Conservation (phyloP, 2,888 invertebrate species). For the Anoplius nigerrimus region DNA sequence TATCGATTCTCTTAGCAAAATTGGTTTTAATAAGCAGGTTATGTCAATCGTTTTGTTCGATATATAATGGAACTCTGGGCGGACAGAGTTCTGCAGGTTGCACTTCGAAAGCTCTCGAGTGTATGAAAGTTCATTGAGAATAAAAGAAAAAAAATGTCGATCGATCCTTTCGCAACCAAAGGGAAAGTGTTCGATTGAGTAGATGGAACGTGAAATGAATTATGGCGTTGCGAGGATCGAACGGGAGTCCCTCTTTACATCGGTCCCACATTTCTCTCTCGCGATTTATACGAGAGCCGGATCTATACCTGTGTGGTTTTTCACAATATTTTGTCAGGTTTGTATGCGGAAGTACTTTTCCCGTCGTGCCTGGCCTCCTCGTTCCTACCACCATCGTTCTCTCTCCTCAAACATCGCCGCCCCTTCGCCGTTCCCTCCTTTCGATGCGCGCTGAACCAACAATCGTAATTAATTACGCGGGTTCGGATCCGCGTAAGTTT, state of each 20-base stretch:
- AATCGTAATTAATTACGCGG: neutral
- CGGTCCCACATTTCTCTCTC: slow-evolving; percentile 28
- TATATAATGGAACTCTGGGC: no score
- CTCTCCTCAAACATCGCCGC: slow-evolving; percentile 25
- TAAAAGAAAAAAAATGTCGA: neutral
- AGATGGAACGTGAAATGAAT: neutral
- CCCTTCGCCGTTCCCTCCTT: slow-evolving; percentile 23
- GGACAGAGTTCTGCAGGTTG: no score
- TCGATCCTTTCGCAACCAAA: neutral
- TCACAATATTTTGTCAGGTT: slow-evolving; percentile 54
- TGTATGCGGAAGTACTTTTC: slow-evolving; percentile 43
- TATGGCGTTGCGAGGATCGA: neutral
- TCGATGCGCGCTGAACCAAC: neutral
- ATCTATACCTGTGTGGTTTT: slow-evolving; percentile 41
- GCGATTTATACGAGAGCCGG: slow-evolving; percentile 31
- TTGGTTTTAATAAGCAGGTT: no score
- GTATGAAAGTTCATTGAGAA: no score
- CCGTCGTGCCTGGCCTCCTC: neutral
- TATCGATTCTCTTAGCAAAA: no score
- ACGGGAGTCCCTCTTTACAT: slow-evolving; percentile 22
- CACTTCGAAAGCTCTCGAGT: no score
- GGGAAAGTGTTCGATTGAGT: neutral
- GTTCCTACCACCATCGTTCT: slow-evolving; percentile 10
- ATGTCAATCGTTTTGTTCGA: no score
- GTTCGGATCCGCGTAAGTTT: no score